A percentile compares a stretch with the other conserved stretches of the same genome.
phyloP scores from a whole-genome alignment of 2,888 invertebrate species.

The Gymnocheta viridis region DNA sequence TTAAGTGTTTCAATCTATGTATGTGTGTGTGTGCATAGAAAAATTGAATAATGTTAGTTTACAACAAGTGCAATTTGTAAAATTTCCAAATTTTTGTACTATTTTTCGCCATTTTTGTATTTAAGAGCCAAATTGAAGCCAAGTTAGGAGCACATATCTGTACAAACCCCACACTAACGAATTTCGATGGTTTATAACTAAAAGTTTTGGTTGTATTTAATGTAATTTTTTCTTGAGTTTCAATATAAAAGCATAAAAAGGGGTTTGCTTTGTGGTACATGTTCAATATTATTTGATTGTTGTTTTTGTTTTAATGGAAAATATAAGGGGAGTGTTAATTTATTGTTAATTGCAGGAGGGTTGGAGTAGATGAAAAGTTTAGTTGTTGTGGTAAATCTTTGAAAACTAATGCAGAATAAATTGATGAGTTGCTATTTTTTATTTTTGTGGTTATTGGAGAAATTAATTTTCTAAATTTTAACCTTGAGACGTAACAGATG shows the following conservation, averaged over 20 bases:
- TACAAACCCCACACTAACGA: neutral
- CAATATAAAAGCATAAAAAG: constrained; percentile 8
- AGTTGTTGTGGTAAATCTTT: constrained; percentile 54
- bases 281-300: constrained; percentile 39
- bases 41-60: constrained; percentile 69
- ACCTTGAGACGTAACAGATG: constrained; percentile 26
- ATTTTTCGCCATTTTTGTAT: constrained; percentile 29
- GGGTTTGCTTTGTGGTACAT: constrained; percentile 23
- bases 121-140: constrained; percentile 49
- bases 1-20: neutral
- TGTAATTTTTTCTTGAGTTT: constrained; percentile 25
- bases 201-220: constrained; percentile 50
- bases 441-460: constrained; percentile 35
- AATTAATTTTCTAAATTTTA: constrained; percentile 36
- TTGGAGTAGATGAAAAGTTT: constrained; percentile 33
- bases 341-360: constrained; percentile 48
- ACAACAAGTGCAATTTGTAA: constrained; percentile 69
- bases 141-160: neutral
- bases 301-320: neutral
- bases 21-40: constrained; percentile 27
- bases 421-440: constrained; percentile 57
- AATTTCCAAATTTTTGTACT: constrained; percentile 59
- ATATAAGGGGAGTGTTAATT: constrained; percentile 52
- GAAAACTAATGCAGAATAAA: constrained; percentile 38
- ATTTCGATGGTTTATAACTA: constrained; percentile 38